Evolutionary conservation across 2,113 vertebrate genomes (phyloP), one percentile per base, ranked within the genome.

Genomic region (Agelaius phoeniceus): DNA sequence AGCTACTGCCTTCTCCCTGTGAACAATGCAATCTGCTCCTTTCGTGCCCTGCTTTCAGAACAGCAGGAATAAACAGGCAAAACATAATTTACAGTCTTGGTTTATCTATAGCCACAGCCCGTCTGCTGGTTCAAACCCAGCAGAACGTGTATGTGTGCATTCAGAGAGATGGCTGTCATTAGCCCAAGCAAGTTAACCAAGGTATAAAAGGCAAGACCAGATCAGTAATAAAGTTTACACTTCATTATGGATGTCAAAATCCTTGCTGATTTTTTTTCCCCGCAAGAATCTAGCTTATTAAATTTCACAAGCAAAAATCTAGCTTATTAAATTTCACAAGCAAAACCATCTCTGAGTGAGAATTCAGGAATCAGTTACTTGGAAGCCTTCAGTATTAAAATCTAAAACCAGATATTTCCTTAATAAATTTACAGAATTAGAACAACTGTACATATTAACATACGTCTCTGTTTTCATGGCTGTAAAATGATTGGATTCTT

Each of bases 381-480:
- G 81, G 91, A 97, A 90, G 86, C 91, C 55, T 96, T 93, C 91
- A 91, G 74, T 72, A 97, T 26, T 84, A 88, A 95, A 97, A 96
- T 92, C 62, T 55, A 87, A 93, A 96, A 92, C 91, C 83, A 96
- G 92, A 95, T 95, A 95, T 92, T 90, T 95, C 96, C 97, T 94
- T 91, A 90, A 97, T 95, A 94, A 97, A 97, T 96, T 87, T 96
- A 96, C 94, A 96, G 95, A 95, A 97, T 97, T 96, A 97, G 96
- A 96, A 97, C 92, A 96, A 97, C 91, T 48, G 97, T 97, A 98
- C 97, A 90, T 95, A 93, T 96, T 98, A 97, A 97, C 97, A 97
- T 90, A 97, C 86, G 66, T 90, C 93, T 97, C 96, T 94, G 82
- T 91, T 94, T 96, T 97, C 96, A 90, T 82, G 93, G 87, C 96